Evolutionary conservation across 2,888 invertebrate genomes (phyloP).

Genomic region (Eucera pruinosa): DNA sequence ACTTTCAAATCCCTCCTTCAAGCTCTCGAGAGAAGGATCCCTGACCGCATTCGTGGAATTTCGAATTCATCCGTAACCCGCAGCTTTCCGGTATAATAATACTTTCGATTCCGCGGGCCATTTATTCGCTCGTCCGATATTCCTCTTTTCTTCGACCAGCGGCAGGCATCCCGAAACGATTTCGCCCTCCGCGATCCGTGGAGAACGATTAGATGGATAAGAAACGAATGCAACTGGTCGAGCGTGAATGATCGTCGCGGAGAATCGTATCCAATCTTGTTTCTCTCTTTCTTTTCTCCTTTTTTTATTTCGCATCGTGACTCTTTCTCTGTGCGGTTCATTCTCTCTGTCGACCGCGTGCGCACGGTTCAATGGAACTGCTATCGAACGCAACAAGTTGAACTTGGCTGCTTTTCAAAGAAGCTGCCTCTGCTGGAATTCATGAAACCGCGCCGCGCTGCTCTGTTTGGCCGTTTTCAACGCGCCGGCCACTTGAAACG

Average conservation of each 20-base stretch:
- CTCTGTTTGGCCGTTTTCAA: conserved; percentile 32
- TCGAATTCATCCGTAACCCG: conserved; percentile 13
- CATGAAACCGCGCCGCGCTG: conserved; percentile 58
- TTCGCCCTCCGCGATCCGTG: background rate
- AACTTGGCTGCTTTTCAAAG: conserved; percentile 77
- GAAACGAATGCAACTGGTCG: background rate
- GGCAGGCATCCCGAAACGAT: background rate
- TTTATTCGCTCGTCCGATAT: conserved; percentile 28
- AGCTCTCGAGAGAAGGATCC: conserved; percentile 31
- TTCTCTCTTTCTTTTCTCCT: background rate
- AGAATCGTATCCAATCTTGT: conserved; percentile 3
- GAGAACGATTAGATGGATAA: background rate
- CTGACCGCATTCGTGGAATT: conserved; percentile 37
- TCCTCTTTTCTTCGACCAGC: background rate
- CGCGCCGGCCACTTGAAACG: conserved; percentile 48
- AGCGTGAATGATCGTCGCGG: conserved; percentile 14
- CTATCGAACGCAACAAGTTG: conserved; percentile 77
- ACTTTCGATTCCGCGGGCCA: conserved; percentile 15
- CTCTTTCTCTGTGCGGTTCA: background rate
- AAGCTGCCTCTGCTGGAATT: conserved; percentile 69
- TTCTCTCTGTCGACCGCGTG: conserved; percentile 25
- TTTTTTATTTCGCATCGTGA: background rate
- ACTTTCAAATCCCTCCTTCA: conserved; percentile 40
- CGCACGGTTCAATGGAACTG: conserved; percentile 63
- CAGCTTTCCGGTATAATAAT: conserved; percentile 1